phyloP scores from a whole-genome alignment of 2,888 invertebrate genomes.

The Ornithoptera priamus region DNA sequence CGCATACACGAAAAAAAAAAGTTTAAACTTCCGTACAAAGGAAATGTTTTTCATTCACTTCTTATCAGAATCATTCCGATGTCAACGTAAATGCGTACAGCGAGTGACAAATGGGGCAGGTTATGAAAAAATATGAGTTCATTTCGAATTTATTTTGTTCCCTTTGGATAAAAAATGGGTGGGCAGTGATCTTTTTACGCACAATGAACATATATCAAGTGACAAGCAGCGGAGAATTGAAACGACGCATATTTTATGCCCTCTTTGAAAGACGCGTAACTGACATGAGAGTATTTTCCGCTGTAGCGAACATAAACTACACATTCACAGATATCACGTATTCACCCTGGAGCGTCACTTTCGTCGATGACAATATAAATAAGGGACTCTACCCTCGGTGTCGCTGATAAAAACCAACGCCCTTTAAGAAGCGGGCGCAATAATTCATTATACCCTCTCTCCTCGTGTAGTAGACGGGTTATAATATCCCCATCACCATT shows the following conservation, averaged over 20 bases:
- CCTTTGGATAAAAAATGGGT: slow-evolving; percentile 3
- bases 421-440: slow-evolving; percentile 1
- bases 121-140: slow-evolving; percentile 16
- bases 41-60: slow-evolving; percentile 8
- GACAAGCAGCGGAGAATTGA: slow-evolving; percentile 16
- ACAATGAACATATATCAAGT: slow-evolving; percentile 17
- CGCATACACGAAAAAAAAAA: neutral
- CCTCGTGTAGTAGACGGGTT: no score
- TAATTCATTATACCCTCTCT: neutral
- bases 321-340: slow-evolving; percentile 21
- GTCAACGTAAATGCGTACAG: slow-evolving; percentile 7
- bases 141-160: slow-evolving; percentile 5
- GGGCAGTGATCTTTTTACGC: slow-evolving; percentile 13
- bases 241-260: slow-evolving; percentile 16
- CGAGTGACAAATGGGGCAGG: slow-evolving; percentile 11
- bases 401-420: neutral
- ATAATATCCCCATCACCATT: no score
- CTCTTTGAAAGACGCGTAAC: slow-evolving; percentile 16
- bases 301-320: slow-evolving; percentile 19
- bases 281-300: slow-evolving; percentile 23
- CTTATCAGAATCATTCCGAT: slow-evolving; percentile 3
- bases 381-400: slow-evolving; percentile 11
- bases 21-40: neutral
- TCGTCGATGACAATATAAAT: slow-evolving; percentile 11
- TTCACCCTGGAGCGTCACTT: slow-evolving; percentile 24